Conservation (phyloP, 2,797 vertebrate genomes). For the Karalla daura region DNA sequence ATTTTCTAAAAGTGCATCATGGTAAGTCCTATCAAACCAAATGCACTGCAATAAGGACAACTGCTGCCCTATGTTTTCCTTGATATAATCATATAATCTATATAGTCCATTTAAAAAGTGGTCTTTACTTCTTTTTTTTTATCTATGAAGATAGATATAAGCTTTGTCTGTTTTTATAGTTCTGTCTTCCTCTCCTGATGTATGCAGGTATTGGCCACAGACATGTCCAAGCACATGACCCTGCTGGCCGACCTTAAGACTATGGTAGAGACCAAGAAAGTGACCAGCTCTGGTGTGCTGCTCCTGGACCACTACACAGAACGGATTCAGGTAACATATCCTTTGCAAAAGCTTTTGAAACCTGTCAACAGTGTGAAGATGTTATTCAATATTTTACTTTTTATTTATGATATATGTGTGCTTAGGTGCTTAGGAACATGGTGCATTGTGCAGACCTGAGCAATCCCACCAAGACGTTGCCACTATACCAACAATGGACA, state of each 20-base stretch:
- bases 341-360: too few relatives aligned
- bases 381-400: too few relatives aligned
- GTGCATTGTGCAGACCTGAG: constrained; percentile 98
- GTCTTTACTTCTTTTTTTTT: too few relatives aligned
- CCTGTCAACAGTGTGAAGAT: not conserved
- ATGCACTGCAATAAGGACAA: too few relatives aligned
- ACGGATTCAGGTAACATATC: constrained; percentile 90
- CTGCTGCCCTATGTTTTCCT: too few relatives aligned
- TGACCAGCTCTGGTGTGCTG: constrained; percentile 96
- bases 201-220: constrained; percentile 93
- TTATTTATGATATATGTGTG: not conserved
- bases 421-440: constrained; percentile 96
- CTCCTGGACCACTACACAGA: constrained; percentile 97
- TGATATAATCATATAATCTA: too few relatives aligned
- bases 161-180: too few relatives aligned
- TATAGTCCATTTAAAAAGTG: too few relatives aligned
- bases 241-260: constrained; percentile 97
- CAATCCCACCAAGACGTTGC: constrained; percentile 95
- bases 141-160: too few relatives aligned
- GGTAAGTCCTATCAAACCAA: too few relatives aligned
- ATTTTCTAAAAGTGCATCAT: too few relatives aligned
- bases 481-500: constrained; percentile 96
- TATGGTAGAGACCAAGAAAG: constrained; percentile 99
- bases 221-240: constrained; percentile 99
- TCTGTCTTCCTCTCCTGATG: not conserved